Conservation (phyloP, 2,113 vertebrate species). For the Peucedramus taeniatus region DNA sequence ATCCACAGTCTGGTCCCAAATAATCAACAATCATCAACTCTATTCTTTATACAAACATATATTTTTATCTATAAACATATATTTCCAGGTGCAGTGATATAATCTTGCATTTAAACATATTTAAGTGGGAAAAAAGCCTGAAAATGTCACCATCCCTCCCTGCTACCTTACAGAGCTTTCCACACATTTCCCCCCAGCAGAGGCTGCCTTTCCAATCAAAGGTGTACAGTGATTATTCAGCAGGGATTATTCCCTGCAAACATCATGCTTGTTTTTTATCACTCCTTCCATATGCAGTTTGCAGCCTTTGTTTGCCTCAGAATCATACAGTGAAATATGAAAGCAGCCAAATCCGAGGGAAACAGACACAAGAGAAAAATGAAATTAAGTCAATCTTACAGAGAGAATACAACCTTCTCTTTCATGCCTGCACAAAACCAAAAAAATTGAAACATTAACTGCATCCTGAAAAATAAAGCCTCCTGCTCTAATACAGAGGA, state of each 20-base stretch:
- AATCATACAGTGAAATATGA: not conserved
- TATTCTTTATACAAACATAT: not conserved
- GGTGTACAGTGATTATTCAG: not conserved
- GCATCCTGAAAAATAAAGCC: constrained; percentile 31
- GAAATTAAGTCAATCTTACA: constrained; percentile 1
- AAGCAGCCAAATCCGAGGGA: constrained; percentile 4
- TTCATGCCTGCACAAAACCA: not conserved
- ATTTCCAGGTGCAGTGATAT: not conserved
- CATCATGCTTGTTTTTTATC: constrained; percentile 9
- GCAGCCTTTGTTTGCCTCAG: not conserved
- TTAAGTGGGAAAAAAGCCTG: not conserved
- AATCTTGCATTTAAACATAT: not conserved
- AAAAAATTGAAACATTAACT: constrained; percentile 31
- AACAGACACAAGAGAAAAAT: not conserved
- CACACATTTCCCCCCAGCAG: not conserved
- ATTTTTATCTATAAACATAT: too few relatives aligned
- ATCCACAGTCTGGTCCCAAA: not conserved
- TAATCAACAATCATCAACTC: not conserved
- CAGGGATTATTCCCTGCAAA: constrained; percentile 9
- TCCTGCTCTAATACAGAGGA: constrained; percentile 18
- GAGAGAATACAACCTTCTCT: not conserved
- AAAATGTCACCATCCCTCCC: not conserved
- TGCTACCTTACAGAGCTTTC: not conserved
- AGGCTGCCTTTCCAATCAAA: not conserved
- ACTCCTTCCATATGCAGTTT: not conserved